These are phyloP conservation scores for Sabellastarte sp. DNA, from an alignment of 2,888 invertebrate species.

Conservation along the genomic window DNA sequence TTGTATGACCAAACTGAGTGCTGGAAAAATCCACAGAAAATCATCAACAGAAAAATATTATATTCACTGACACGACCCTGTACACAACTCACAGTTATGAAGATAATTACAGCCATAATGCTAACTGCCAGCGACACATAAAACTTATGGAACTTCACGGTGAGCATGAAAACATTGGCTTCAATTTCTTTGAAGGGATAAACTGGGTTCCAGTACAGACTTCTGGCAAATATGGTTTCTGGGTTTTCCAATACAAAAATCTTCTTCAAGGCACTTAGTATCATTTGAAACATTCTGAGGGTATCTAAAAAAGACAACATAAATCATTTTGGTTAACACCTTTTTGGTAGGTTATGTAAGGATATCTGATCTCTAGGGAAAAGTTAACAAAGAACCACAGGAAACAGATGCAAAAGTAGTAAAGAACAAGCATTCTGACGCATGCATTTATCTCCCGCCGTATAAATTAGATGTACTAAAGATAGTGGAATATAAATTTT, in stretches of 20 bases:
- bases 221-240: neutral
- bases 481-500: too few relatives aligned
- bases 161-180: neutral
- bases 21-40: neutral
- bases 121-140: neutral
- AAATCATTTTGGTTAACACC: too few relatives aligned
- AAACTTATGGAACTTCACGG: neutral
- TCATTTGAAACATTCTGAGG: too few relatives aligned
- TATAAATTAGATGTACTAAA: too few relatives aligned
- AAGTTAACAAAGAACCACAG: too few relatives aligned
- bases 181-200: neutral
- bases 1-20: conserved; percentile 5
- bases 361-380: too few relatives aligned
- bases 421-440: too few relatives aligned
- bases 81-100: neutral
- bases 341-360: too few relatives aligned
- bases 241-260: neutral
- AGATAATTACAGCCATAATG: neutral
- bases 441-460: too few relatives aligned
- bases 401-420: too few relatives aligned
- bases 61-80: neutral
- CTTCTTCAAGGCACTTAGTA: too few relatives aligned
- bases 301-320: too few relatives aligned
- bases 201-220: neutral
- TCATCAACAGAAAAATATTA: conserved; percentile 1